Conservation (phyloP, 2,888 invertebrate species). For the Hymenopus coronatus region DNA sequence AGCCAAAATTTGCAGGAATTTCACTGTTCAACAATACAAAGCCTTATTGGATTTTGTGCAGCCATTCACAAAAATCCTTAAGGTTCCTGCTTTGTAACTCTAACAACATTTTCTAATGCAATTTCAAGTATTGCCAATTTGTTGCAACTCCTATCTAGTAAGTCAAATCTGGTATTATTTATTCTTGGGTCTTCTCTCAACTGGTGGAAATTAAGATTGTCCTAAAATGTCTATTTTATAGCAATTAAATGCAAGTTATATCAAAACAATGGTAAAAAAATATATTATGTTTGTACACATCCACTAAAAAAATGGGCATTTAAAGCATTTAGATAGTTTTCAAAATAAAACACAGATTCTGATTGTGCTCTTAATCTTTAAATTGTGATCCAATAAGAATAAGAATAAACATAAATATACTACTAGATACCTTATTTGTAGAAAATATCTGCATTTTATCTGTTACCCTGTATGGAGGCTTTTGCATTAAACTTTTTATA, state of each 20-base stretch:
- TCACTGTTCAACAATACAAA: not conserved
- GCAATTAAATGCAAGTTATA: not conserved
- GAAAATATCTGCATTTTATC: not conserved
- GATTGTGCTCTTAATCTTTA: not conserved
- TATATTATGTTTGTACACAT: not conserved
- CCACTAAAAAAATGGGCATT: not conserved
- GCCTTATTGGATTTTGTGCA: slow-evolving; percentile 54
- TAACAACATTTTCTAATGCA: not conserved
- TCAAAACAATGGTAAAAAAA: not conserved
- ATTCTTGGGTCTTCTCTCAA: not conserved
- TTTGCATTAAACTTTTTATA: not conserved
- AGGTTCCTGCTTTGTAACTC: not conserved
- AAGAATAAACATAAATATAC: not conserved
- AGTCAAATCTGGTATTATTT: not conserved
- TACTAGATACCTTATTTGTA: not conserved
- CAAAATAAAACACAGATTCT: not conserved
- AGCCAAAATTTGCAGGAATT: not conserved
- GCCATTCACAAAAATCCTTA: slow-evolving; percentile 59
- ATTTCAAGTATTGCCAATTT: not conserved
- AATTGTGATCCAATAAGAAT: not conserved
- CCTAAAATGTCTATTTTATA: not conserved
- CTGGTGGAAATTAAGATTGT: not conserved
- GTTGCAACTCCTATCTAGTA: not conserved
- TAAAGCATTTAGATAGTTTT: not conserved
- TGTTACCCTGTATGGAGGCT: slow-evolving; percentile 18